Base-by-base conservation (phyloP, 1,140 invertebrate species). In the Megalonaias nervosa region DNA sequence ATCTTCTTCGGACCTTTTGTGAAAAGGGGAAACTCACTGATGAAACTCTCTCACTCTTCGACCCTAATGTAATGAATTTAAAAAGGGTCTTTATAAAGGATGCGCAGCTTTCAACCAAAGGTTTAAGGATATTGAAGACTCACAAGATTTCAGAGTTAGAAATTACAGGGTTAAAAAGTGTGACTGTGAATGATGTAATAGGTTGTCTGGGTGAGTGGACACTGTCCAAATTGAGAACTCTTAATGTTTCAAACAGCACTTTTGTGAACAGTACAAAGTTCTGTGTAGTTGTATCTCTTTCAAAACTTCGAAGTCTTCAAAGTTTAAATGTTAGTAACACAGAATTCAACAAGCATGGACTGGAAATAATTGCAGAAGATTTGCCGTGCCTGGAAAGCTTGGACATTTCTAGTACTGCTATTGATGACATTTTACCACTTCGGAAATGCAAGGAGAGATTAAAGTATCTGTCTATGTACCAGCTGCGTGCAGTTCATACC, bases 151-250 rank as follows among this genome's bases (percentile, higher is more conserved):
- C 87, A 21, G 88, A 91, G 60, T 80, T 96, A 76, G 93, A 94
- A 89, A 93, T 93, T 61, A 93, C 92, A 79, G 92, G 93, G 59
- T 88, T 94, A 61, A 93, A 92, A 82, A 83, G 84, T 67, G 92
- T 94, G 12, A 92, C 93, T 64, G 92, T 94, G 31, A 93, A 94
- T 87, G 94, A 94, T 85, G 87, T 94, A 17, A 93, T 94, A 85
- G 93, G 93, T 73, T 95, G 94, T 90, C 91, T 95, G 65, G 93
- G 94, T 71, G 94, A 95, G 81, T 95, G 94, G 94, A 94, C 94
- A 62, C 84, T 94, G 69, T 91, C 93, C 66, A 94, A 95, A 90
- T 90, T 96, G 69, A 90, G 92, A 66, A 92, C 92, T 19, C 89
- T 95, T 55, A 94, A 94, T 90, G 93, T 95, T 67, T 92, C 93